These are phyloP conservation scores for Gorsachius goisagi DNA, from an alignment of 2,113 vertebrate genomes.

Conservation along the genomic window DNA sequence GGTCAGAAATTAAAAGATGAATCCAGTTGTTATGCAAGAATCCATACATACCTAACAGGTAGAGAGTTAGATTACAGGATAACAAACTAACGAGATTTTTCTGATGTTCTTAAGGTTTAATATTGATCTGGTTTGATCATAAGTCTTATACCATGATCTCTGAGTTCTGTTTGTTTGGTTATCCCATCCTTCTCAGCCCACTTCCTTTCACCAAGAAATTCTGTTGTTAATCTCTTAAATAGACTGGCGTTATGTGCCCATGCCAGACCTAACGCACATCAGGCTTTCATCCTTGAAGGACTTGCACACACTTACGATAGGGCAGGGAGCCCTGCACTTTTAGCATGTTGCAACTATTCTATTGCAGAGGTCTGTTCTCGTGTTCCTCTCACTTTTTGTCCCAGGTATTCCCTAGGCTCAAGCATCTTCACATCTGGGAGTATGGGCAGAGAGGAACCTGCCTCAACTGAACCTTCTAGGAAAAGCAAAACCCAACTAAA, in stretches of 20 bases:
- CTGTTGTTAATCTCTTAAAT: neutral
- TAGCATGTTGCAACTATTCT: neutral
- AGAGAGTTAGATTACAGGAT: neutral
- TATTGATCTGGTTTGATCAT: neutral
- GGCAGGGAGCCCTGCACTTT: neutral
- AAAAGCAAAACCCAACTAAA: neutral
- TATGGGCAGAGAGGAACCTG: neutral
- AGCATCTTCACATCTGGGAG: neutral
- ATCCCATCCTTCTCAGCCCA: neutral
- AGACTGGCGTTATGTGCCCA: neutral
- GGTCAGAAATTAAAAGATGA: neutral
- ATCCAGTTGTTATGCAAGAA: neutral
- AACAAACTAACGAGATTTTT: neutral
- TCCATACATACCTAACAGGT: neutral
- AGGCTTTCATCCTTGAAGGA: neutral
- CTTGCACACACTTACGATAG: rapidly evolving
- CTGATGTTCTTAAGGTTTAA: neutral
- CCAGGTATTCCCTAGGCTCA: neutral
- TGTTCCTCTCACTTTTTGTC: neutral
- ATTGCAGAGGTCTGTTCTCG: neutral
- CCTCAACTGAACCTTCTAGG: neutral
- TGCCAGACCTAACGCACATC: neutral
- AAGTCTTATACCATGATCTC: neutral
- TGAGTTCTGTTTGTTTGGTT: neutral
- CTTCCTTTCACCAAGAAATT: neutral